Evolutionary conservation across 92 coral and sea anemone genomes (phyloP).

Genomic region (Phymanthus crucifer): DNA sequence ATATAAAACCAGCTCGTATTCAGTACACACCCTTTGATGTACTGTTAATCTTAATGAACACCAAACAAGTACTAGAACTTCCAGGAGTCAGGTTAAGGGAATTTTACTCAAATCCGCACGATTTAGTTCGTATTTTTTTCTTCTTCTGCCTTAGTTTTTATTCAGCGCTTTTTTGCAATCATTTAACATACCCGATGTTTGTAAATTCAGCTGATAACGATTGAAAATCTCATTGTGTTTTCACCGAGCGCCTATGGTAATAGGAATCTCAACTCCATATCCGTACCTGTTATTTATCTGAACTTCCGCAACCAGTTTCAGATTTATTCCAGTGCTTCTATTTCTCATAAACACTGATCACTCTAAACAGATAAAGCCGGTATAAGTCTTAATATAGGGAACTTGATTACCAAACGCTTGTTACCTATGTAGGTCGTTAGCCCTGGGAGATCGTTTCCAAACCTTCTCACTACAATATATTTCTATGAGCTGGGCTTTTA

Average conservation of each 20-base stretch:
- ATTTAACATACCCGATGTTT: slow-evolving; percentile 69
- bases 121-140: background rate
- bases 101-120: background rate
- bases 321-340: slow-evolving; percentile 75
- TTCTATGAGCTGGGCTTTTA: background rate
- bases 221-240: slow-evolving; percentile 60
- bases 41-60: background rate
- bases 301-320: slow-evolving; percentile 87
- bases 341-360: slow-evolving; percentile 17
- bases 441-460: background rate
- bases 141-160: background rate
- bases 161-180: background rate
- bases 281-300: slow-evolving; percentile 64
- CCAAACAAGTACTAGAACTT: background rate
- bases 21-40: background rate
- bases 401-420: background rate
- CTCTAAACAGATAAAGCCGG: slow-evolving; percentile 22
- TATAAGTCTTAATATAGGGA: background rate
- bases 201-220: slow-evolving; percentile 77
- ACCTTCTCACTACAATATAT: background rate
- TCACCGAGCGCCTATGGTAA: slow-evolving; percentile 57
- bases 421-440: background rate
- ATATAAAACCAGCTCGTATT: background rate
- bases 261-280: slow-evolving; percentile 65
- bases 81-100: background rate